phyloP scores from a whole-genome alignment of 2,113 vertebrate species.

The Hiodon tergisus region DNA sequence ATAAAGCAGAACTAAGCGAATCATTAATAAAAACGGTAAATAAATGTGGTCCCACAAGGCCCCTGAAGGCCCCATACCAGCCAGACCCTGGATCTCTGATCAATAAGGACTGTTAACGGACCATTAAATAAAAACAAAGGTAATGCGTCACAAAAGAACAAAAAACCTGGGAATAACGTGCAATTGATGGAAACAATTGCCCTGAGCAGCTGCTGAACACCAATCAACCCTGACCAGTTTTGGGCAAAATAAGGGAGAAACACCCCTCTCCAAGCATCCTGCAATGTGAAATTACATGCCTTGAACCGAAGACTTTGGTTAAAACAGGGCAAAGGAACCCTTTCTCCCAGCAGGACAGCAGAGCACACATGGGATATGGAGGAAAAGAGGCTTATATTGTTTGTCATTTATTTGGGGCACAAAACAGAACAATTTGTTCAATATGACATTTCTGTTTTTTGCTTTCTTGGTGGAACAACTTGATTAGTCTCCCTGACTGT shows the following conservation, averaged over 20 bases:
- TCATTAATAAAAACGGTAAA: slow-evolving; percentile 27
- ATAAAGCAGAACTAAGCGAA: slow-evolving; percentile 28
- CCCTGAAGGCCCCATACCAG: slow-evolving; percentile 7
- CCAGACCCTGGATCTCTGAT: slow-evolving; percentile 15
- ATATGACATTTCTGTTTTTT: neutral
- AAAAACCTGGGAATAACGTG: neutral
- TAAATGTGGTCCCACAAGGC: slow-evolving; percentile 11
- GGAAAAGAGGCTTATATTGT: neutral
- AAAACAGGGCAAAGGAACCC: neutral
- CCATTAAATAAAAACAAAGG: slow-evolving; percentile 28
- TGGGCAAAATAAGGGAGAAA: neutral
- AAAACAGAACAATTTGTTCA: neutral
- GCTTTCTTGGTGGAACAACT: neutral
- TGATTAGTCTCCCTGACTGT: neutral
- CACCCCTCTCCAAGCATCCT: too few species aligned
- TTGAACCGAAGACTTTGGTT: neutral
- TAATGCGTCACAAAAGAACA: slow-evolving; percentile 2
- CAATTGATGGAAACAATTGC: neutral
- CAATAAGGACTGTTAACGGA: slow-evolving; percentile 27
- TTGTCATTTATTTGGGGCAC: neutral
- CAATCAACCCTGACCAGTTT: neutral
- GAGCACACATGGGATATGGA: too few species aligned
- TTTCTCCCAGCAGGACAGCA: too few species aligned
- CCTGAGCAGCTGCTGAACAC: neutral
- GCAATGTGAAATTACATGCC: too few species aligned